Conservation (phyloP, 2,797 vertebrate species). For the Urocyon cinereoargenteus region DNA sequence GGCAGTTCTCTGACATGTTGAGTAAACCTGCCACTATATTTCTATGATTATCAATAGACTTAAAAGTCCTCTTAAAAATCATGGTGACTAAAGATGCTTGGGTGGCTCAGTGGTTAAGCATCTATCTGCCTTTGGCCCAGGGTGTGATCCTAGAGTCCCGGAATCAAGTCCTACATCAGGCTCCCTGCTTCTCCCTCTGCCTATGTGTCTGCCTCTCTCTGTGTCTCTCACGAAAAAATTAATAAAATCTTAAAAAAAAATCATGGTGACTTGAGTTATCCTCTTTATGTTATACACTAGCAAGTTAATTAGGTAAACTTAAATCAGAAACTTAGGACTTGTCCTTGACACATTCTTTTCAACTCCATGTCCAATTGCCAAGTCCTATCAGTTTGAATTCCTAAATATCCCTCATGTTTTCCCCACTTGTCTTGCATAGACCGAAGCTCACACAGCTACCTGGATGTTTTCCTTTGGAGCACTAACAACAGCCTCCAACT, state of each 20-base stretch:
- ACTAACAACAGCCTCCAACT: background rate
- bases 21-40: background rate
- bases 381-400: background rate
- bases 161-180: too few species aligned
- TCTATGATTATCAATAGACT: background rate
- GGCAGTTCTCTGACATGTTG: background rate
- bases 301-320: background rate
- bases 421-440: background rate
- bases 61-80: constrained; percentile 2
- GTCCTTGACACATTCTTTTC: constrained; percentile 3
- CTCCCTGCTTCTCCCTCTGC: too few species aligned
- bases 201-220: too few species aligned
- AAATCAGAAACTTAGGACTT: background rate
- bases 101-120: too few species aligned
- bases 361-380: background rate
- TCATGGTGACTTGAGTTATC: background rate
- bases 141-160: too few species aligned
- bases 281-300: background rate
- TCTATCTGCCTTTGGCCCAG: too few species aligned
- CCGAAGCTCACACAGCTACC: background rate
- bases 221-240: too few species aligned
- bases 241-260: background rate
- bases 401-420: background rate
- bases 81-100: background rate
- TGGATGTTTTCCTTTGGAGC: background rate